A percentile compares a stretch with the other conserved stretches of the same genome.
phyloP scores from a whole-genome alignment of 2,888 invertebrate genomes.

The Schizaphis graminum region DNA sequence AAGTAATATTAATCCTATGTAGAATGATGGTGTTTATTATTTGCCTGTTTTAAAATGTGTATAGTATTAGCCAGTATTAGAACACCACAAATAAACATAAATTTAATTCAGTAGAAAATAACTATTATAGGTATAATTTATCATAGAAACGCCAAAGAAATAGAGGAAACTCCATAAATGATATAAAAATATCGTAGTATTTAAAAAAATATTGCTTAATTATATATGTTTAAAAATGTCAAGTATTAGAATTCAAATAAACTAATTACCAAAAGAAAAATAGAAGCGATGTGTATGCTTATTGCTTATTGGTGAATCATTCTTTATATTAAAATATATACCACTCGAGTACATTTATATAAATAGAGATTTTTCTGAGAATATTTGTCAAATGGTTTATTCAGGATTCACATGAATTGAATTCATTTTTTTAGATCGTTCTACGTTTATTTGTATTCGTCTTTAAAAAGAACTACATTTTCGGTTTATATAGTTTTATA shows the following conservation, averaged over 20 bases:
- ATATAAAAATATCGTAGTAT: background rate
- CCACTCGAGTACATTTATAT: background rate
- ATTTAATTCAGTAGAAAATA: background rate
- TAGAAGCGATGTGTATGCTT: background rate
- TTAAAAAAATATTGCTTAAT: background rate
- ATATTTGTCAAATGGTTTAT: slow-evolving; percentile 3
- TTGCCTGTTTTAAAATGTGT: background rate
- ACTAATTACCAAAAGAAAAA: background rate
- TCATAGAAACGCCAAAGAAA: background rate
- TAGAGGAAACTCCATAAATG: background rate
- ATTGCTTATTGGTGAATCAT: no score
- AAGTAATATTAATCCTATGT: no score
- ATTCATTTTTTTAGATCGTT: background rate
- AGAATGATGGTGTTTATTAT: background rate
- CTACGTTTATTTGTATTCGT: background rate
- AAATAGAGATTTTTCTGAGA: background rate
- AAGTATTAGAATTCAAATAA: background rate
- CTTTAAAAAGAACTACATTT: background rate
- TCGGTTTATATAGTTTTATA: background rate
- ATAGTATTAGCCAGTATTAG: background rate
- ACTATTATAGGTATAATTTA: background rate
- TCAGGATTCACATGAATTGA: background rate
- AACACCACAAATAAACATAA: background rate
- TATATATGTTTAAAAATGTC: background rate
- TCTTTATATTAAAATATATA: background rate